Evolutionary conservation across 1,140 invertebrate genomes (phyloP), one percentile per base, ranked within the genome.

Genomic region (Temnothorax nylanderi): DNA sequence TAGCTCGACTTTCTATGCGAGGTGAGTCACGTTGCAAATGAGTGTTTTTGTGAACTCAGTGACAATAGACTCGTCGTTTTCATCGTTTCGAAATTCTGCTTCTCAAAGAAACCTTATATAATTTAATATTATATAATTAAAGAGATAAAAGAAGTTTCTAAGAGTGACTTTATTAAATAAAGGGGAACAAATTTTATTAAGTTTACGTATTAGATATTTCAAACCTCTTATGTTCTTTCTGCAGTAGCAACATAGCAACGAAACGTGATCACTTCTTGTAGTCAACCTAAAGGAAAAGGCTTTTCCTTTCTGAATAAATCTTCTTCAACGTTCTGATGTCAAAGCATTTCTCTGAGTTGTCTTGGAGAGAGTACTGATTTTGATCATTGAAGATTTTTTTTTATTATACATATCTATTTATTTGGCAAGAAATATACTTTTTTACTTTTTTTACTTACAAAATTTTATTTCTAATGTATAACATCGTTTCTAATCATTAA

Each of bases 311-410:
- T 65, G 44, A 65, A 85, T 62, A 21, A 85, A 65, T 88, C 62
- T 56, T 37, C 13, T 47, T 69, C 37, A 34, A 18, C 51, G n/a
- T 74, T 64, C 13, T 34, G 18, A 56, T 85, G 54, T 77, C 56
- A 21, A 60, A 37, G 41, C 49, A 13, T 88, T 88, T 67, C 54
- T 16, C 26, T 51, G 65, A 54, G 16, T 26, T 37, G 26, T 21
- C 18, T 54, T 56, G 11, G 2, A 51, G 58, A 21, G 26, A 26
- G 26, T 10, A 37, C 3, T 34, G 0, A 54, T 60, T 49, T 37
- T 26, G 76, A 88, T 58, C 11, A 34, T 49, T 78, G 21, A 26
- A 88, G 44, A 74, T 69, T 76, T 81, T 56, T 41, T 62, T n/a
- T 62, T 34, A 26, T 26, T 85, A 51, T 77, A 34, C 26, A 49